A percentile compares a stretch with the other conserved stretches of the same genome.
phyloP scores from a whole-genome alignment of 2,797 vertebrate genomes.

The Coregonus sp. region DNA sequence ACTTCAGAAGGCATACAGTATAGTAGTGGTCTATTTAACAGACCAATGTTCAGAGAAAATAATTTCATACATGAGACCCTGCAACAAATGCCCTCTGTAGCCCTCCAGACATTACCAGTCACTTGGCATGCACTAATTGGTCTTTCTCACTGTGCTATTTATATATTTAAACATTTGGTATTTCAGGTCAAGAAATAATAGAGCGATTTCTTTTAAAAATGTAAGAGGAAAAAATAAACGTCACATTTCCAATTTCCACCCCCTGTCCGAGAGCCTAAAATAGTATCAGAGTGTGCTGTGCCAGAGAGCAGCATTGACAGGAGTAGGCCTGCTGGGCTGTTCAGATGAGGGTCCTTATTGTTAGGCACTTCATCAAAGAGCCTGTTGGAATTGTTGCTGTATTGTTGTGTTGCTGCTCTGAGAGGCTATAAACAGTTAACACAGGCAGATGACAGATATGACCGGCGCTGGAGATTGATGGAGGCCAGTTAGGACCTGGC shows the following conservation, averaged over 20 bases:
- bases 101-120: neutral
- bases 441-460: slow-evolving; percentile 27
- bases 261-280: neutral
- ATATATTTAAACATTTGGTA: slow-evolving; percentile 1
- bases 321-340: neutral
- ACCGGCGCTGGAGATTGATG: slow-evolving; percentile 6
- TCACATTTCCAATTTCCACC: neutral
- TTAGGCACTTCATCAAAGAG: slow-evolving; percentile 15
- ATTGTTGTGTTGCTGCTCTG: slow-evolving; percentile 22
- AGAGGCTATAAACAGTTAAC: slow-evolving; percentile 25
- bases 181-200: slow-evolving; percentile 15
- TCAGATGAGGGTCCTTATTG: neutral
- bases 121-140: neutral
- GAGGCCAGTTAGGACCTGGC: neutral
- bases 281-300: neutral
- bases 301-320: neutral
- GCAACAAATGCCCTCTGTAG: neutral
- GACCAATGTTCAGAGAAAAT: neutral
- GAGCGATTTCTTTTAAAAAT: neutral
- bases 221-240: no score
- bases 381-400: neutral
- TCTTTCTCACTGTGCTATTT: neutral
- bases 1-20: neutral
- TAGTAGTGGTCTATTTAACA: neutral
- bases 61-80: no score